Evolutionary conservation across 2,888 invertebrate genomes (phyloP).

Genomic region (Melinaea menophilus): DNA sequence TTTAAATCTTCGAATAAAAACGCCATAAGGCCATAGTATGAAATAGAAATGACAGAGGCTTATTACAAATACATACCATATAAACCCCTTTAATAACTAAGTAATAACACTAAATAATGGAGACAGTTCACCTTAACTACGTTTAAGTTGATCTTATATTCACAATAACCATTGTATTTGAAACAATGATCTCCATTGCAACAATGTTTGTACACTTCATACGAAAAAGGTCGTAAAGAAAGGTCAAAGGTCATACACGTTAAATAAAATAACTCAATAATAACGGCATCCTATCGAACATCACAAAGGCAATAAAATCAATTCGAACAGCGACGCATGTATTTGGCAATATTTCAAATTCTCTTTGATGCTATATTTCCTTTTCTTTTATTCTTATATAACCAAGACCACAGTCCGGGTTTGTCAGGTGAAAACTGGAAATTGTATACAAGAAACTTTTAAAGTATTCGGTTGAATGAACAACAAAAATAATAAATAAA

Average conservation of each 20-base stretch:
- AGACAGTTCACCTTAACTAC: neutral
- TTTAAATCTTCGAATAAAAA: too few species aligned
- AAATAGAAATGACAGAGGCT: too few species aligned
- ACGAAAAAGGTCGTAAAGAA: neutral
- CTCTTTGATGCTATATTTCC: constrained; percentile 66
- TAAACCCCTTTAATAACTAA: too few species aligned
- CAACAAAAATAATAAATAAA: neutral
- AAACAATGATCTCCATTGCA: neutral
- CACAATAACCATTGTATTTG: neutral
- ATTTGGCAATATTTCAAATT: constrained; percentile 74
- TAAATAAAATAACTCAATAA: constrained; percentile 22
- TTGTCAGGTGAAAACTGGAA: constrained; percentile 41
- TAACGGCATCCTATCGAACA: constrained; percentile 21
- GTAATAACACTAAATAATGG: neutral
- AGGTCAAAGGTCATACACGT: constrained; percentile 7
- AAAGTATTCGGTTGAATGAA: constrained; percentile 8
- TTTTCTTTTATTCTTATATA: constrained; percentile 50
- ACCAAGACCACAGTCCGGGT: constrained; percentile 43
- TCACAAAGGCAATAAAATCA: constrained; percentile 61
- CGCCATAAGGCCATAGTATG: too few species aligned
- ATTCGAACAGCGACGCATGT: constrained; percentile 59
- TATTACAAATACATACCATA: too few species aligned
- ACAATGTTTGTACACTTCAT: neutral
- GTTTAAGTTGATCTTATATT: neutral
- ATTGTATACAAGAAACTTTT: constrained; percentile 33